Evolutionary conservation across 2,888 invertebrate genomes (phyloP).

Genomic region (Cataglyphis livida): DNA sequence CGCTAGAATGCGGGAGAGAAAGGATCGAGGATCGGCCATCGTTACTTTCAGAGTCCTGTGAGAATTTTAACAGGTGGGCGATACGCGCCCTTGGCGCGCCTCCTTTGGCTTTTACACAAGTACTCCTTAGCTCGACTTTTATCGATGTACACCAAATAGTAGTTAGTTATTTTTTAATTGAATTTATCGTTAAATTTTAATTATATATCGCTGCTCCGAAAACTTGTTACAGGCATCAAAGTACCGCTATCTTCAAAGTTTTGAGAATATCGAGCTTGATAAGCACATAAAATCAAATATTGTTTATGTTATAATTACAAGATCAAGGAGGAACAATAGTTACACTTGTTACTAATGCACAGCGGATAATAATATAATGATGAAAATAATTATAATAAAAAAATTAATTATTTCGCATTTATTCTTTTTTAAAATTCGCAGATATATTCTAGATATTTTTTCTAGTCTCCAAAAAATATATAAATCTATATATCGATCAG

Average conservation of each 20-base stretch:
- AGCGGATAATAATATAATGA: not conserved
- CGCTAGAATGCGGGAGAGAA: not conserved
- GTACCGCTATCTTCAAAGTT: not conserved
- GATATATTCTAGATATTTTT: not conserved
- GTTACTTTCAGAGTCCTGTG: constrained; percentile 40
- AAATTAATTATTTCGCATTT: not conserved
- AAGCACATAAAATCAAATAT: not conserved
- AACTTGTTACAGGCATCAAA: not conserved
- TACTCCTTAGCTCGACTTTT: constrained; percentile 35
- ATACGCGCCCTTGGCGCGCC: constrained; percentile 17
- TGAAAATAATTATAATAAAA: not conserved
- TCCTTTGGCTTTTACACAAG: constrained; percentile 16
- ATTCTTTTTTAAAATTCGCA: not conserved
- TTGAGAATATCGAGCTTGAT: not conserved
- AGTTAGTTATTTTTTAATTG: constrained; percentile 15
- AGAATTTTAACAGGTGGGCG: constrained; percentile 53
- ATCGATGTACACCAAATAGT: not conserved
- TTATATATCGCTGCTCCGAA: not conserved
- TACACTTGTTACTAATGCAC: not conserved
- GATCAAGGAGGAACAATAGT: not conserved
- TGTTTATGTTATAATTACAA: not conserved
- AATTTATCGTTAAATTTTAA: not conserved
- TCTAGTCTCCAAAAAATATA: not conserved
- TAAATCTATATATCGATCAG: not conserved
- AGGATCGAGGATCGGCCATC: not conserved